Conservation (phyloP, 2,888 invertebrate species). For the Homarus gammarus region DNA sequence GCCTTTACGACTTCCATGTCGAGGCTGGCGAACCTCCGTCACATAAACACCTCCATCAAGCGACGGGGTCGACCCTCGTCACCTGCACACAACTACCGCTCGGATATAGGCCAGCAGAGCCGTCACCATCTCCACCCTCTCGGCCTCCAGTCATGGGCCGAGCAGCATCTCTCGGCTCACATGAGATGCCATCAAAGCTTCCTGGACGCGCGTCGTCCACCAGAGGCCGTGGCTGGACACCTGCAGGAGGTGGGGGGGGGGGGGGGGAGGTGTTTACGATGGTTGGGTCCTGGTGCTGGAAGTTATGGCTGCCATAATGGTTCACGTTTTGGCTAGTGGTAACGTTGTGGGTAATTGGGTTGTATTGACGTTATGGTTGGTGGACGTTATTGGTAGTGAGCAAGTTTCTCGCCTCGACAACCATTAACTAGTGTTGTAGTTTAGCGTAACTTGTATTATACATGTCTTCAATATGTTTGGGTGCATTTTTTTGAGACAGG, state of each 20-base stretch:
- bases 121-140: background rate
- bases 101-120: background rate
- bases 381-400: background rate
- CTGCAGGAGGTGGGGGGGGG: background rate
- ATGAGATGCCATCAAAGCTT: too few relatives aligned
- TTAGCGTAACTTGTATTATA: too few relatives aligned
- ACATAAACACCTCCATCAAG: conserved; percentile 11
- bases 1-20: conserved; percentile 43
- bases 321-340: background rate
- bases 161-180: background rate
- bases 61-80: background rate
- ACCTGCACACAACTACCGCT: background rate
- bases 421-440: background rate
- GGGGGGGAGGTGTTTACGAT: background rate
- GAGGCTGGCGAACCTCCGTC: background rate
- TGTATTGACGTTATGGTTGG: conserved; percentile 7
- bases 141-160: background rate
- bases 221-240: background rate
- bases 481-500: background rate
- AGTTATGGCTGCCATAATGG: background rate
- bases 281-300: background rate
- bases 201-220: too few relatives aligned
- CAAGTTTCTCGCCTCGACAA: background rate
- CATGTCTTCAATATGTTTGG: background rate
- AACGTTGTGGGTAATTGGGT: background rate